Conservation (phyloP, 1,140 invertebrate species). For the Apis laboriosa region DNA sequence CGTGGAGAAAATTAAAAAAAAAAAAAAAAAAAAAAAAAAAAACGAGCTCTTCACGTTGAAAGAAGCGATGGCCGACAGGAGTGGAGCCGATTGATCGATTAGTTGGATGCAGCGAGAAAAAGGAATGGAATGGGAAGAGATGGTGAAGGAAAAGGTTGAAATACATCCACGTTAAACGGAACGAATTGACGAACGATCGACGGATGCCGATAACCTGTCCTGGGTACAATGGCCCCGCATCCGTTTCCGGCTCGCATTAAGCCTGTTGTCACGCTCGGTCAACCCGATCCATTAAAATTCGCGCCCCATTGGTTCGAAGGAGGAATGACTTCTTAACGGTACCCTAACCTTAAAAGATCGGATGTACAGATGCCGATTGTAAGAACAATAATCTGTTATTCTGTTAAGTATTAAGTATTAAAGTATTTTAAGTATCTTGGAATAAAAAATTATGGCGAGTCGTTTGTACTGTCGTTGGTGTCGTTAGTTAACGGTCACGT, state of each 20-base stretch:
- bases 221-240: slow-evolving; percentile 56
- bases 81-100: not conserved
- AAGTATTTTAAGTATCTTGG: too few species aligned
- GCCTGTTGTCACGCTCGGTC: slow-evolving; percentile 64
- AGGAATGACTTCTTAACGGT: not conserved
- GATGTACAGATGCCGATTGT: not conserved
- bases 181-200: slow-evolving; percentile 47
- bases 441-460: too few species aligned
- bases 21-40: too few species aligned
- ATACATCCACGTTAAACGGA: slow-evolving; percentile 1
- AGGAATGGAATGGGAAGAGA: not conserved
- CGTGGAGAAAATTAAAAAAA: too few species aligned
- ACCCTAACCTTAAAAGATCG: not conserved
- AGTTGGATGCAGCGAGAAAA: not conserved
- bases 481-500: too few species aligned
- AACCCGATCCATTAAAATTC: slow-evolving; percentile 58
- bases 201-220: slow-evolving; percentile 50
- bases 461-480: too few species aligned
- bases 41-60: not conserved
- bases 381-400: too few species aligned
- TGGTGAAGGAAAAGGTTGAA: not conserved
- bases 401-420: too few species aligned
- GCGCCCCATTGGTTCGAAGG: slow-evolving; percentile 46
- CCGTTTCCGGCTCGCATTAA: slow-evolving; percentile 60
- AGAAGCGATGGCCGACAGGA: not conserved